Evolutionary conservation across 2,888 invertebrate species (phyloP), one percentile per base, ranked within the genome.

Genomic region (Pammene fasciana): DNA sequence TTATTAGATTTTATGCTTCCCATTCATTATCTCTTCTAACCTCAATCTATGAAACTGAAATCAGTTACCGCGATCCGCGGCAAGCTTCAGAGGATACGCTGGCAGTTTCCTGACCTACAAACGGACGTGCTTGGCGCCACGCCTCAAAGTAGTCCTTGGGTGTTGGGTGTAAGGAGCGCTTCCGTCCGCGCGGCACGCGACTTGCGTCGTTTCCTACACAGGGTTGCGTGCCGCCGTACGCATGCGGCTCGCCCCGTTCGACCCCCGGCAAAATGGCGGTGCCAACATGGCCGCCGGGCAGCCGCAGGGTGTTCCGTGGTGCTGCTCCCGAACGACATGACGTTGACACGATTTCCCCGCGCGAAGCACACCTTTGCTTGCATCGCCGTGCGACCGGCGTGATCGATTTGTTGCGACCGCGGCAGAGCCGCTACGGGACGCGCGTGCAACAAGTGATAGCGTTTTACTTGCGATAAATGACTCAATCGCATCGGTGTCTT

Each of bases 271-370:
- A 93, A 89, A 93, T 93, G 93, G 93, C 93, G 90, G 88, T 85
- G 85, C 84, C 89, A 91, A 92, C 88, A 93, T 93, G 93, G 93
- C 93, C 88, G 92, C 90, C 92, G 88, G 89, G 89, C 89, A 89
- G 90, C 86, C 89, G 88, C 90, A 88, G 89, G 89, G 89, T 91
- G 90, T 87, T 88, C 86, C 85, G 86, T 85, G 84, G 84, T 87
- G 85, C 82, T 82, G 85, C 87, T 87, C 84, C 86, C 86, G 86
- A 84, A 86, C 87, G 86, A 86, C 86, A 85, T 88, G 83, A 84
- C 86, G 85, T 85, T 86, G 87, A 86, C 85, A 88, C 88, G 80
- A 84, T 86, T 83, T 83, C 78, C 83, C 84, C 82, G 79, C 83
- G 84, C 85, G 84, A 81, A 83, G 80, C 82, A 86, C 86, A 85